Conservation (phyloP, 2,113 vertebrate genomes). For the Pogonocichla stellata region DNA sequence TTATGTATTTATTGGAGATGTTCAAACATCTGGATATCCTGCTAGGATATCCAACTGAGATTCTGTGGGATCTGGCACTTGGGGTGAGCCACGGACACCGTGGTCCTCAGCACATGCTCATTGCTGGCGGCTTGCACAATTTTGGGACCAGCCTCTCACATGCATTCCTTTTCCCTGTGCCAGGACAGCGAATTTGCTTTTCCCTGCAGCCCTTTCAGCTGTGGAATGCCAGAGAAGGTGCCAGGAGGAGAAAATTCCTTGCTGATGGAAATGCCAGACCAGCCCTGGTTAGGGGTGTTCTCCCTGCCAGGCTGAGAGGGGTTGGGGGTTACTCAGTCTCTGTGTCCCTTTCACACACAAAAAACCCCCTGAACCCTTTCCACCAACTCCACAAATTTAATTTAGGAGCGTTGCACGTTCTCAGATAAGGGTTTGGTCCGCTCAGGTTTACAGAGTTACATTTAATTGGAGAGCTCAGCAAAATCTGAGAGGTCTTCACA, state of each 20-base stretch:
- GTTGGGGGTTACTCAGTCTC: not conserved
- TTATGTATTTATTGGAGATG: not conserved
- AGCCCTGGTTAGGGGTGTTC: conserved; percentile 26
- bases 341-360: not conserved
- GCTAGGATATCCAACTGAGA: not conserved
- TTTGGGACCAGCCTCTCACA: not conserved
- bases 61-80: too few relatives aligned
- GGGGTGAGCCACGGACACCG: rapidly evolving
- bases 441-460: conserved; percentile 50
- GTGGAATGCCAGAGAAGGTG: conserved; percentile 3
- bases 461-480: conserved; percentile 47
- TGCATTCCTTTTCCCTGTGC: not conserved
- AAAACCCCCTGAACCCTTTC: not conserved
- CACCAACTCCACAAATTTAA: conserved; percentile 27
- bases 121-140: not conserved
- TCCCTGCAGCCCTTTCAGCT: conserved; percentile 55
- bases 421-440: conserved; percentile 34
- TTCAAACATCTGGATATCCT: not conserved
- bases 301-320: conserved; percentile 65
- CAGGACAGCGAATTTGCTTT: conserved; percentile 12
- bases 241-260: conserved; percentile 65
- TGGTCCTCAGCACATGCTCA: not conserved
- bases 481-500: conserved; percentile 36
- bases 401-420: not conserved
- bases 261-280: conserved; percentile 53